phyloP scores from a whole-genome alignment of 2,888 invertebrate genomes.

The Hydropsyche betteni region DNA sequence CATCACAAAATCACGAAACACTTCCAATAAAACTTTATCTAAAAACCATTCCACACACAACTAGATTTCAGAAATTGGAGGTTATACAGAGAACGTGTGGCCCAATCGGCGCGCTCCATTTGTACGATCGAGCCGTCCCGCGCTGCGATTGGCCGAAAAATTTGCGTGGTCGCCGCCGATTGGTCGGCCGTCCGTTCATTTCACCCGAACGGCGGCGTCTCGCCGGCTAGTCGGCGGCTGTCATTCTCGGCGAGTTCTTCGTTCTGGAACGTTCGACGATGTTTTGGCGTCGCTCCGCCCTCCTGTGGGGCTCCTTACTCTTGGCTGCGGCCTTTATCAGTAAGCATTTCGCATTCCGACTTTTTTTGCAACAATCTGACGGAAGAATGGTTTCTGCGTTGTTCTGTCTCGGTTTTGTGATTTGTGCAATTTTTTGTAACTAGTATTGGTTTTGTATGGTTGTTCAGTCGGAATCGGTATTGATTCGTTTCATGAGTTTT shows the following conservation, averaged over 20 bases:
- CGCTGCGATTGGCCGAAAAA: conserved; percentile 42
- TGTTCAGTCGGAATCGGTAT: no score
- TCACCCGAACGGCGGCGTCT: background rate
- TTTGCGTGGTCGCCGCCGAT: conserved; percentile 45
- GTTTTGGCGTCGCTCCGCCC: background rate
- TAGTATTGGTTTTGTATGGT: no score
- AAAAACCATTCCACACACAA: background rate
- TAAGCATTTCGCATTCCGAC: background rate
- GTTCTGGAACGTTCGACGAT: background rate
- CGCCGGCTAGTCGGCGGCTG: background rate
- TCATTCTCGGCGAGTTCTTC: background rate
- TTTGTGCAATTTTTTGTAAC: no score
- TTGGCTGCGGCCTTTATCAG: background rate
- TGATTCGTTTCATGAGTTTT: no score
- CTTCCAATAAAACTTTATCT: background rate
- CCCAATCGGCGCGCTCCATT: conserved; percentile 31
- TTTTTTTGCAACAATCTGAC: no score
- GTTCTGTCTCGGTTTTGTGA: no score
- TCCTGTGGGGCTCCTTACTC: background rate
- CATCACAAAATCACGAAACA: background rate
- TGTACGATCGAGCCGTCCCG: conserved; percentile 10
- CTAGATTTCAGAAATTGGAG: background rate
- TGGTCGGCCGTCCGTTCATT: conserved; percentile 33
- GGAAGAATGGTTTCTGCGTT: no score
- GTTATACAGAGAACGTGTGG: background rate